These are phyloP conservation scores for Epinephelus moara DNA, from an alignment of 2,113 vertebrate genomes.

Conservation along the genomic window DNA sequence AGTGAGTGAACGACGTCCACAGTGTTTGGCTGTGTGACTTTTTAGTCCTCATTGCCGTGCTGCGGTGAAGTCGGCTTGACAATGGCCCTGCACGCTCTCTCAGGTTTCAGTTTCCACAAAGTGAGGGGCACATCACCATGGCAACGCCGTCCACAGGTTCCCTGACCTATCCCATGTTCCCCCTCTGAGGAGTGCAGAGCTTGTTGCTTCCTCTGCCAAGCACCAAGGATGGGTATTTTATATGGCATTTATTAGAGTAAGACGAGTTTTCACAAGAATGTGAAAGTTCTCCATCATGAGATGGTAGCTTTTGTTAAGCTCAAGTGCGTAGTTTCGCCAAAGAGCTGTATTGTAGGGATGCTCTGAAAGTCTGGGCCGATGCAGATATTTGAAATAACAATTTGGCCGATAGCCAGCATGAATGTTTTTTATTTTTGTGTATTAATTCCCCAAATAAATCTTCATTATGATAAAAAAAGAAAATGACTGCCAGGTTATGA, in stretches of 20 bases:
- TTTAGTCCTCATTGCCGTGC: not conserved
- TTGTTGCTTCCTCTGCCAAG: not conserved
- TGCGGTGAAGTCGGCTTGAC: slow-evolving; percentile 30
- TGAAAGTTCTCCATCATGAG: not conserved
- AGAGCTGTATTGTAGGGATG: too few species aligned
- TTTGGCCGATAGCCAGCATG: too few species aligned
- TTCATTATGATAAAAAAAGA: too few species aligned
- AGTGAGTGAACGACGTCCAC: not conserved
- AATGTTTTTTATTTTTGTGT: too few species aligned
- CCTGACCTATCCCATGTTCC: slow-evolving; percentile 35
- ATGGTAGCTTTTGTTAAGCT: not conserved
- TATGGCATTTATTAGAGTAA: not conserved
- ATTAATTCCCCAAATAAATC: too few species aligned
- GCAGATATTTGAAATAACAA: too few species aligned
- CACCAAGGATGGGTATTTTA: not conserved
- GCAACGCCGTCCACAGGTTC: slow-evolving; percentile 67
- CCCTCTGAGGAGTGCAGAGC: not conserved
- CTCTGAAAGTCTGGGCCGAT: too few species aligned
- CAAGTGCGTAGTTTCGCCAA: not conserved
- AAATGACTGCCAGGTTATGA: too few species aligned
- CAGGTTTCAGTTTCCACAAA: slow-evolving; percentile 82
- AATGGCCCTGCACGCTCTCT: slow-evolving; percentile 73
- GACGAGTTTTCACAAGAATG: not conserved
- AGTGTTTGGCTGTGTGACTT: slow-evolving; percentile 21
- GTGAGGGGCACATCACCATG: slow-evolving; percentile 65